These are phyloP conservation scores for Ethmia dodecea DNA, from an alignment of 2,888 invertebrate genomes.

Conservation along the genomic window DNA sequence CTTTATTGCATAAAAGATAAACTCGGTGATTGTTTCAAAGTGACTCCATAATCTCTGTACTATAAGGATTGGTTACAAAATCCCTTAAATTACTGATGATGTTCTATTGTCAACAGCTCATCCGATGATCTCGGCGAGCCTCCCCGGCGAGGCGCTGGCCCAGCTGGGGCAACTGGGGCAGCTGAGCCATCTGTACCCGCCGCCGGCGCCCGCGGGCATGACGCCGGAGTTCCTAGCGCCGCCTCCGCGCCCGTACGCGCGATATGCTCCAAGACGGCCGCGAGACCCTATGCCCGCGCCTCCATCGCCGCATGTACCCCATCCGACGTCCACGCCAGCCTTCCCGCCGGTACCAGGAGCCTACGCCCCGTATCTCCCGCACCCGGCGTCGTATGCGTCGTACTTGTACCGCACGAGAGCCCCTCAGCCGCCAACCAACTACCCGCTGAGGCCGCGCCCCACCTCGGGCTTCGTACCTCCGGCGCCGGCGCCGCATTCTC, in stretches of 20 bases:
- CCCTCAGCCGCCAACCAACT: slow-evolving; percentile 49
- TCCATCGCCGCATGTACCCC: slow-evolving; percentile 24
- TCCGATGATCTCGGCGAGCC: slow-evolving; percentile 83
- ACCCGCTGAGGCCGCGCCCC: slow-evolving; percentile 58
- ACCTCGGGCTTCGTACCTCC: slow-evolving; percentile 66
- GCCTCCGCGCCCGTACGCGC: slow-evolving; percentile 79
- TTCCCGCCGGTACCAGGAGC: slow-evolving; percentile 48
- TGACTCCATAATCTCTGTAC: too few species aligned
- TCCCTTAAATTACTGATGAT: too few species aligned
- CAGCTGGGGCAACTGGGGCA: slow-evolving; percentile 76
- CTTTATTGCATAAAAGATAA: too few species aligned
- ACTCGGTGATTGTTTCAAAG: too few species aligned
- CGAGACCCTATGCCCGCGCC: slow-evolving; percentile 54
- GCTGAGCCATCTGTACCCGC: slow-evolving; percentile 78
- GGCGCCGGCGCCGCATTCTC: slow-evolving; percentile 59
- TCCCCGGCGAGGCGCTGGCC: slow-evolving; percentile 81
- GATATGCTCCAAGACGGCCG: slow-evolving; percentile 58
- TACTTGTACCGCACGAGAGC: slow-evolving; percentile 63
- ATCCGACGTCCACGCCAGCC: slow-evolving; percentile 28
- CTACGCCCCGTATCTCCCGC: slow-evolving; percentile 64
- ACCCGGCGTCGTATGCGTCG: slow-evolving; percentile 58
- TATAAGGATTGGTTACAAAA: too few species aligned
- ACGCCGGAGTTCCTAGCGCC: slow-evolving; percentile 82
- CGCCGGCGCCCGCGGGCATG: slow-evolving; percentile 60
- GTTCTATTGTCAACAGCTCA: slow-evolving; percentile 56